Evolutionary conservation across 1,140 invertebrate species (phyloP), one percentile per base, ranked within the genome.

Genomic region (Drosophila prosaltans): DNA sequence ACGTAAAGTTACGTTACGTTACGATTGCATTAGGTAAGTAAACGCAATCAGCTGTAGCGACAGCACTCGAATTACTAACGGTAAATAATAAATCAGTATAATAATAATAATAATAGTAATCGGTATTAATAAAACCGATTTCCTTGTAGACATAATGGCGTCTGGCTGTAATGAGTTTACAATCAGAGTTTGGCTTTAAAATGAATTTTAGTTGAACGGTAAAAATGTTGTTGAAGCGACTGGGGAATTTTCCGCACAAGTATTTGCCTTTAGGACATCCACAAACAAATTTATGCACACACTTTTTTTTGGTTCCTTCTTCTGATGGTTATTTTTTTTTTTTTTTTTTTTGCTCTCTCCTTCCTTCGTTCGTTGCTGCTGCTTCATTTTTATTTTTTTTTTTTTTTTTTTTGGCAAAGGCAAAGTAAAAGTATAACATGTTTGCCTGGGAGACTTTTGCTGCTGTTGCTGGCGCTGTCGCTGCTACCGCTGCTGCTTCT

Each of bases 231-330:
- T 11, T 64, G 41, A 51, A 69, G 78, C 68, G 58, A 54, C 78
- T 72, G 57, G 60, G 39, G 30, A 54, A 61, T 60, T 45, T 67
- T 63, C 72, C 86, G 78, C 82, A 86, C 81, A 86, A 72, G 74
- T 78, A 81, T 66, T 72, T 39, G 74, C 78, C 77, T 83, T 76
- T 78, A 80, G 84, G 77, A 71, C 70, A 74, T 71, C 61, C 61
- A 36, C 41, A 60, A 43, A 90, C 72, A 76, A 84, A 89, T 84
- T 74, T 84, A 89, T 90, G 85, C 84, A 72, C 80, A 89, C 84
- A 90, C 85, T 85, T 90, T 69, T 80, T 71, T 73, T 51, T 51
- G 24, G 7, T 24, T 51, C 24, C 41, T 86, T 77, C 78, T 58
- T 59, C 16, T 21, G 55, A 62, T 63, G 45, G 59, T 63, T 16